phyloP scores from a whole-genome alignment of 2,113 vertebrate genomes.

The Phycodurus eques region DNA sequence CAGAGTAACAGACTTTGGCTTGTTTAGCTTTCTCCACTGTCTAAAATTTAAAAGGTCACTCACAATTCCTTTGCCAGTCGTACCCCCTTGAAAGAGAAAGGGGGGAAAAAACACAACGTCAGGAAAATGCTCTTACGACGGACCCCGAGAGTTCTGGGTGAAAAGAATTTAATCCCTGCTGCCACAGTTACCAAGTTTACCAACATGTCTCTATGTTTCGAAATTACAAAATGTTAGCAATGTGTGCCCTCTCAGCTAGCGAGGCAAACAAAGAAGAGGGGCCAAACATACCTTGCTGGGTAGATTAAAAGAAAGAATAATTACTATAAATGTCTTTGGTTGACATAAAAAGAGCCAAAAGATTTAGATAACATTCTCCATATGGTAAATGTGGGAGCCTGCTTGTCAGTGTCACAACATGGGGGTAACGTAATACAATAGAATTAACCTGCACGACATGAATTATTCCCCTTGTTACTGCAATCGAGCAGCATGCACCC shows the following conservation, averaged over 20 bases:
- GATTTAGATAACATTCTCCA: constrained; percentile 26
- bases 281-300: constrained; percentile 38
- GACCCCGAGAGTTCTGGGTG: constrained; percentile 63
- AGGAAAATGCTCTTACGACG: constrained; percentile 56
- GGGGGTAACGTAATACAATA: constrained; percentile 35
- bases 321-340: constrained; percentile 18
- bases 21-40: constrained; percentile 67
- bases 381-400: constrained; percentile 48
- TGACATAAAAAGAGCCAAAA: constrained; percentile 31
- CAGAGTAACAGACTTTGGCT: constrained; percentile 71
- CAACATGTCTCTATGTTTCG: constrained; percentile 75
- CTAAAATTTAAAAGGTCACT: constrained; percentile 72
- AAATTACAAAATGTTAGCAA: constrained; percentile 66
- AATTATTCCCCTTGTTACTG: constrained; percentile 57
- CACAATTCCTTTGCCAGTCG: constrained; percentile 41
- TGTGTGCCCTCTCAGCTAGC: constrained; percentile 45
- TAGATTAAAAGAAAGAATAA: constrained; percentile 29
- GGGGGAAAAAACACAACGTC: constrained; percentile 45
- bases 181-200: constrained; percentile 71
- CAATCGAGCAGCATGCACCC: constrained; percentile 40
- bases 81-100: constrained; percentile 15
- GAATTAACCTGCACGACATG: constrained; percentile 52
- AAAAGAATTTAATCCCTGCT: constrained; percentile 67
- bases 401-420: constrained; percentile 36
- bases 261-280: constrained; percentile 50